A percentile compares a stretch with the other conserved stretches of the same genome.
Conservation (phyloP, 2,888 invertebrate genomes). For the Seladonia tumulorum region DNA sequence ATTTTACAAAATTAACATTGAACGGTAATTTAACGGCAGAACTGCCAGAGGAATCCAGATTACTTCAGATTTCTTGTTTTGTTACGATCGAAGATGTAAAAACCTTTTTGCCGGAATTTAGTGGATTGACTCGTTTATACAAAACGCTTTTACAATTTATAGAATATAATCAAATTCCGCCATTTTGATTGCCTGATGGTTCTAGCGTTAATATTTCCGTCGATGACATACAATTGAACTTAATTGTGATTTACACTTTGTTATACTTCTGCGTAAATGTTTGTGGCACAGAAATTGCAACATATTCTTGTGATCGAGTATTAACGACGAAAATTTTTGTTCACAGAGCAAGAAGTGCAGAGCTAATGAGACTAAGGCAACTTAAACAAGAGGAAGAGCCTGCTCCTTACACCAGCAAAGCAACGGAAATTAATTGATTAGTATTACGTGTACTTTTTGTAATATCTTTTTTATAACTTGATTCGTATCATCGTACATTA, state of each 20-base stretch:
- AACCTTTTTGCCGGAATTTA: no score
- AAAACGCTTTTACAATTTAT: no score
- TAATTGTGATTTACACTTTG: neutral
- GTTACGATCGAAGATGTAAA: no score
- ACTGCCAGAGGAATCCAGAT: no score
- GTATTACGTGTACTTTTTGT: conserved; percentile 7
- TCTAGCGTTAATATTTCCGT: no score
- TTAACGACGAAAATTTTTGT: conserved; percentile 1
- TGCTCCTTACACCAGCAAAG: conserved; percentile 65
- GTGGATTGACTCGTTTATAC: no score
- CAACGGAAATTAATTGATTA: conserved; percentile 77
- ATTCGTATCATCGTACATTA: conserved; percentile 30
- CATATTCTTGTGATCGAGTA: neutral
- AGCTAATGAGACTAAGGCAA: conserved; percentile 76
- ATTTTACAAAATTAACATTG: neutral
- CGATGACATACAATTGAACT: neutral
- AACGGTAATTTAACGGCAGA: neutral
- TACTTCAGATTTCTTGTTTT: no score
- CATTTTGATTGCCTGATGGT: no score
- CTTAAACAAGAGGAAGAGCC: conserved; percentile 78
- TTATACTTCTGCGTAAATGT: neutral
- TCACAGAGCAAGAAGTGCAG: conserved; percentile 71
- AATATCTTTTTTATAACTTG: conserved; percentile 23
- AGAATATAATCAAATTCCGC: no score
- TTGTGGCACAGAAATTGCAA: neutral